Percentiles rank a stretch among this genome's conserved stretches.
phyloP scores from a whole-genome alignment of 2,113 vertebrate species.

The Agapornis roseicollis region DNA sequence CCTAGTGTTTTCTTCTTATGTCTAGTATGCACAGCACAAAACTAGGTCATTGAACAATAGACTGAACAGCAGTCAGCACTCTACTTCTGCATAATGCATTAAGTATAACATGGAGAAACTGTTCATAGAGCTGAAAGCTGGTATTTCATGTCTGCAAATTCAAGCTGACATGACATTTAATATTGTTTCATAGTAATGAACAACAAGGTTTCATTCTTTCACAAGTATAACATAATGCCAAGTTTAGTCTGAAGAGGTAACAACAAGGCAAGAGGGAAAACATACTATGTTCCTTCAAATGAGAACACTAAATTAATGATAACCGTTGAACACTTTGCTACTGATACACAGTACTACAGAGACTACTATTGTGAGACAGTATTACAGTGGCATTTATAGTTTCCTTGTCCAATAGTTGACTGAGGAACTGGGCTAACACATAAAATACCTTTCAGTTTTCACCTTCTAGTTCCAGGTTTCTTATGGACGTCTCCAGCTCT shows the following conservation, averaged over 20 bases:
- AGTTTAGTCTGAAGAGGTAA: conserved; percentile 88
- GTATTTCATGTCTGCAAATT: conserved; percentile 94
- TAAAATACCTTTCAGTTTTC: conserved; percentile 8
- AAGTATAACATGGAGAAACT: conserved; percentile 92
- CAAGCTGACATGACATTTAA: conserved; percentile 97
- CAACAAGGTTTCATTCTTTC: conserved; percentile 93
- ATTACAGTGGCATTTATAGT: not conserved
- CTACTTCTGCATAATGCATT: conserved; percentile 97
- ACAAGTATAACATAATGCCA: conserved; percentile 88
- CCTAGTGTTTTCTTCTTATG: conserved; percentile 67
- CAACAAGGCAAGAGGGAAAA: conserved; percentile 85
- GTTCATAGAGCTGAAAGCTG: conserved; percentile 86
- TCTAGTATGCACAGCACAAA: conserved; percentile 81
- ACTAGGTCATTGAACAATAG: conserved; percentile 98
- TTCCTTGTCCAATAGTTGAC: not conserved
- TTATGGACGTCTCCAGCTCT: not conserved
- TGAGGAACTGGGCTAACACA: not conserved
- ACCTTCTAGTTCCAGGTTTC: conserved; percentile 3
- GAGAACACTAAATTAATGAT: conserved; percentile 86
- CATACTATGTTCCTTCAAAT: conserved; percentile 79
- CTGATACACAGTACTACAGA: conserved; percentile 52
- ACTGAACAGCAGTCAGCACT: conserved; percentile 87
- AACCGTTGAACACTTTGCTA: conserved; percentile 77
- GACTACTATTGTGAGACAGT: not conserved
- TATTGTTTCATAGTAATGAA: conserved; percentile 91